A percentile compares a stretch with the other conserved stretches of the same genome.
Evolutionary conservation across 1,140 invertebrate genomes (phyloP).

Genomic region (Mercenaria mercenaria): DNA sequence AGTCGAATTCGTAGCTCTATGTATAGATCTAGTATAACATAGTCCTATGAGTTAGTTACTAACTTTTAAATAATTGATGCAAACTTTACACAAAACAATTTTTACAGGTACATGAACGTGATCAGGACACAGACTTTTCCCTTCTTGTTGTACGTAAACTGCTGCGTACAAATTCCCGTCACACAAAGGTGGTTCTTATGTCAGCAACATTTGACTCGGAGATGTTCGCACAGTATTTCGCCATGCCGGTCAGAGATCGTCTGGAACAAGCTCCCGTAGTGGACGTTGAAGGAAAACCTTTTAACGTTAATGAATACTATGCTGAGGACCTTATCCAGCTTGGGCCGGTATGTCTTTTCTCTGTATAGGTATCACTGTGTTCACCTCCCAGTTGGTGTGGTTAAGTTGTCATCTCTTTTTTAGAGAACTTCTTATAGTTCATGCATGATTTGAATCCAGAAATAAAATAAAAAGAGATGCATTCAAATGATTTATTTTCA

Average conservation of each 20-base stretch:
- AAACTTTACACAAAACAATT: no score
- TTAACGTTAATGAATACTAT: slow-evolving; percentile 82
- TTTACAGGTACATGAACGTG: slow-evolving; percentile 85
- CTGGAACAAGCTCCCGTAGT: slow-evolving; percentile 83
- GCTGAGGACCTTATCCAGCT: slow-evolving; percentile 80
- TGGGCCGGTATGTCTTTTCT: slow-evolving; percentile 76
- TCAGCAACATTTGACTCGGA: slow-evolving; percentile 85
- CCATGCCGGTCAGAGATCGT: slow-evolving; percentile 74
- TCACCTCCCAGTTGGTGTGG: no score
- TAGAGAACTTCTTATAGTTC: no score
- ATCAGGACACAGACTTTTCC: slow-evolving; percentile 85
- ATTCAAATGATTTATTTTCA: no score
- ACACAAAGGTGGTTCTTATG: slow-evolving; percentile 89
- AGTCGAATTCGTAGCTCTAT: no score
- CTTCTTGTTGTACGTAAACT: slow-evolving; percentile 84
- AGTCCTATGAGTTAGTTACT: no score
- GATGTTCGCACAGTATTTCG: slow-evolving; percentile 84
- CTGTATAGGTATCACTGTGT: no score
- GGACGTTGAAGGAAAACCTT: slow-evolving; percentile 79
- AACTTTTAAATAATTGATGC: no score
- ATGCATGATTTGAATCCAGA: no score
- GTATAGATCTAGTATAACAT: no score
- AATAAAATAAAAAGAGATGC: no score
- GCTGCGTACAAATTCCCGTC: slow-evolving; percentile 81
- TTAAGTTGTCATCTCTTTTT: no score